Evolutionary conservation across 2,888 invertebrate genomes (phyloP), one percentile per base, ranked within the genome.

Genomic region (Octodonta nipae): DNA sequence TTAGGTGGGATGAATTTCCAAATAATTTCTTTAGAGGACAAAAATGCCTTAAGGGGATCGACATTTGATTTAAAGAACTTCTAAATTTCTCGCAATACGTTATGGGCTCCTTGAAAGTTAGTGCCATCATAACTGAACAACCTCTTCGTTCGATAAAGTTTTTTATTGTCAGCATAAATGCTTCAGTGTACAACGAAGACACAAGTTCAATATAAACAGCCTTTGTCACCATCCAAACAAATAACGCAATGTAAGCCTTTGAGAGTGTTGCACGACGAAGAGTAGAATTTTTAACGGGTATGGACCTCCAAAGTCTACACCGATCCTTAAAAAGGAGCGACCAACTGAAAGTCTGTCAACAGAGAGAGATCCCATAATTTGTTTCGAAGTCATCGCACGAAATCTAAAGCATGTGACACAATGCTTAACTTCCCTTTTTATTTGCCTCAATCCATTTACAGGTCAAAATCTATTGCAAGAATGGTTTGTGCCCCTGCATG

Each of bases 131-230:
- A 10, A 27, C 27, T 27, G 20, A 22, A 24, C n/a, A 13, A 22
- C 30, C 30, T 14, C 20, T 22, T 22, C 30, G 4, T 3, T 20
- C 11, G 10, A 13, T 30, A 13, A 30, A 30, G 12, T 22, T 20
- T 22, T 30, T 30, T 12, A 30, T 8, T 12, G 30, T 3, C 8
- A 12, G 1, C n/a, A 6, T 4, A 6, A 27, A 27, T 6, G 27
- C 3, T 20, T 22, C 20, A 1, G 10, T 7, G 5, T 7, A 7
- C 2, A 14, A 13, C 4, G 10, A 4, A 1, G 24, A 24, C 3
- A 24, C 31, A 5, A 30, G 2, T 22, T 30, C 31, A 8, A 31
- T 31, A 13, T 31, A 24, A 22, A 22, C 15, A 7, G 13, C 22
- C 13, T 31, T 31, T 6, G 3, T 24, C n/a, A 13, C 22, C 16